Evolutionary conservation across 2,113 vertebrate species (phyloP), one percentile per base, ranked within the genome.

Genomic region (Podarcis muralis): DNA sequence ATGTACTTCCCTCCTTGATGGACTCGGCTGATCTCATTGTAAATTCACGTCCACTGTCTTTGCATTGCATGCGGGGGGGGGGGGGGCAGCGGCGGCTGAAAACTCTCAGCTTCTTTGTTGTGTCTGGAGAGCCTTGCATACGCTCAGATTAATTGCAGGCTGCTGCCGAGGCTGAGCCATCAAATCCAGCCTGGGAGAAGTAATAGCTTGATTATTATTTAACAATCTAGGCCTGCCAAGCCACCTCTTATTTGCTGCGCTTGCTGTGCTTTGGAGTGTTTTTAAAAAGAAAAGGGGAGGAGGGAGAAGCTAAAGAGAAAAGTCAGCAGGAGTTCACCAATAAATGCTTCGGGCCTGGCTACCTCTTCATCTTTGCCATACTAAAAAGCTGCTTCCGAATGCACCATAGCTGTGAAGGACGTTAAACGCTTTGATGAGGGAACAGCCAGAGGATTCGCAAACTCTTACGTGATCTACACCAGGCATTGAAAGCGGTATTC

Each of bases 181-280:
- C 89, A 92, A 92, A 90, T 90, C 88, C 93, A 96, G 92, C 89
- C 85, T 35, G 72, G 86, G 89, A 72, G 81, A 81, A 78, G 88
- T 90, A 90, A 90, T 89, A 91, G 92, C 78, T 72, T 87, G 84
- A 89, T 95, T 90, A 92, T 94, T 93, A 92, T 95, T 97, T 94
- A 95, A 91, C 86, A 81, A 84, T 75, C 87, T 68, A 83, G 7
- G 59, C 85, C 80, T 18, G 27, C 74, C 77, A 86, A 32, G 87
- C 90, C 57, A 37, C 62, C 80, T 90, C 93, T 90, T 72, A 76
- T 91, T 86, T 77, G 0, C 91, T 77, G 43, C n/a, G 87, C 85
- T 88, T 89, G 83, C 40, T 78, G 79, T 76, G 74, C 78, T 86
- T 87, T 92, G n/a, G 86, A 83, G 76, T 37, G 66, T 83, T 80